Evolutionary conservation across 2,113 vertebrate genomes (phyloP).

Genomic region (Gambusia affinis): DNA sequence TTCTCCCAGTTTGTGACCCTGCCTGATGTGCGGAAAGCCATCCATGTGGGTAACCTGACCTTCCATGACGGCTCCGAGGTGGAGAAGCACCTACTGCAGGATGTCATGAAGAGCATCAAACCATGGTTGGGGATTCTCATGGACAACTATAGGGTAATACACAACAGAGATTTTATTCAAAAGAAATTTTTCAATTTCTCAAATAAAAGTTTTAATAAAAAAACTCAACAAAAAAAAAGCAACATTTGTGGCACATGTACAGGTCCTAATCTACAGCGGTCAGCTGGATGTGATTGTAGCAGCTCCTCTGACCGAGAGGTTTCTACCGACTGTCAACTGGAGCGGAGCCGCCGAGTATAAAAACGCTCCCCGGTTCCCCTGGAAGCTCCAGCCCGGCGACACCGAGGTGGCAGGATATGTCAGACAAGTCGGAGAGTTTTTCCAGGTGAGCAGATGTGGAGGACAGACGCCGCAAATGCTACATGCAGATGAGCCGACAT

Average conservation of each 20-base stretch:
- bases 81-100: conserved; percentile 84
- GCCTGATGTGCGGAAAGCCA: conserved; percentile 79
- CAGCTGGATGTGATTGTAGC: conserved; percentile 89
- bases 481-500: neutral
- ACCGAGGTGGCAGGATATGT: conserved; percentile 87
- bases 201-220: neutral
- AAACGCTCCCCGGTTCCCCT: conserved; percentile 73
- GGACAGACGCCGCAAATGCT: rapidly evolving
- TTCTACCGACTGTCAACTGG: conserved; percentile 85
- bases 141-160: conserved; percentile 87
- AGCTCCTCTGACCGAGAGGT: conserved; percentile 83
- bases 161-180: neutral
- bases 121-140: conserved; percentile 88
- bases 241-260: neutral
- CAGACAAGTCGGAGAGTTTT: conserved; percentile 82
- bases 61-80: conserved; percentile 81
- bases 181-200: neutral
- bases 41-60: conserved; percentile 86
- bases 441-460: conserved; percentile 78
- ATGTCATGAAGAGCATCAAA: conserved; percentile 86
- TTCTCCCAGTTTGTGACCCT: conserved; percentile 83
- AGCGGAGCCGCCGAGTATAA: conserved; percentile 77
- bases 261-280: conserved; percentile 88
- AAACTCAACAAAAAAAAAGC: too few relatives aligned
- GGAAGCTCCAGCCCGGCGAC: conserved; percentile 84